Conservation (phyloP, 1,140 invertebrate genomes). For the Platyscapa corneri region DNA sequence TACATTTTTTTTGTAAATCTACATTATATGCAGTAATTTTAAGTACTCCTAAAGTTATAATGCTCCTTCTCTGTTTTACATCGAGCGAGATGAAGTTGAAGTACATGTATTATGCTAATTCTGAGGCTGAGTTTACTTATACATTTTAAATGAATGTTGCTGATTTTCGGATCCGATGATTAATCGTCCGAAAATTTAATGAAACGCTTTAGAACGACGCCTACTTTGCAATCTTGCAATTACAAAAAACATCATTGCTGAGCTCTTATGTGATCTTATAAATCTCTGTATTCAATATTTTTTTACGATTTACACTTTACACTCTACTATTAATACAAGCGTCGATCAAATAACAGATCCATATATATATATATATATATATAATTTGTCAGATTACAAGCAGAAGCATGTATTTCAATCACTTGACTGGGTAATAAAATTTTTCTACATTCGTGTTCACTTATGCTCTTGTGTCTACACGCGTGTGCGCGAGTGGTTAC, state of each 20-base stretch:
- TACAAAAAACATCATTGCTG: slow-evolving; percentile 11
- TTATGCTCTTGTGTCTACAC: too few relatives aligned
- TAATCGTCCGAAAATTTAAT: neutral
- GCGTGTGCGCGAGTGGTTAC: neutral
- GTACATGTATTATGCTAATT: slow-evolving; percentile 20
- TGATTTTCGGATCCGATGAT: slow-evolving; percentile 32
- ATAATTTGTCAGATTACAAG: slow-evolving; percentile 38
- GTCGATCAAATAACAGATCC: neutral
- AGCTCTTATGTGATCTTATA: neutral
- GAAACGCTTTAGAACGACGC: neutral
- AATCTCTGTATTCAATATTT: neutral
- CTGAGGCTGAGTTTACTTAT: slow-evolving; percentile 13
- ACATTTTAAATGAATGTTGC: slow-evolving; percentile 18
- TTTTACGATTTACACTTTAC: slow-evolving; percentile 26
- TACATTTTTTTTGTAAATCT: slow-evolving; percentile 14
- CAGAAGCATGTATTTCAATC: neutral
- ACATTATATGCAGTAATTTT: neutral
- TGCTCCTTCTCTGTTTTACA: slow-evolving; percentile 43
- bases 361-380: too few relatives aligned
- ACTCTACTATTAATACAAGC: slow-evolving; percentile 38
- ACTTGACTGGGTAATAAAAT: neutral
- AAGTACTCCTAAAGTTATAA: slow-evolving; percentile 3
- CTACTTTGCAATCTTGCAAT: neutral
- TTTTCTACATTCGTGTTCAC: neutral
- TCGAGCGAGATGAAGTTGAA: slow-evolving; percentile 43